Base-by-base conservation (phyloP, 2,113 vertebrate species). In the Hepsetus odoe region DNA sequence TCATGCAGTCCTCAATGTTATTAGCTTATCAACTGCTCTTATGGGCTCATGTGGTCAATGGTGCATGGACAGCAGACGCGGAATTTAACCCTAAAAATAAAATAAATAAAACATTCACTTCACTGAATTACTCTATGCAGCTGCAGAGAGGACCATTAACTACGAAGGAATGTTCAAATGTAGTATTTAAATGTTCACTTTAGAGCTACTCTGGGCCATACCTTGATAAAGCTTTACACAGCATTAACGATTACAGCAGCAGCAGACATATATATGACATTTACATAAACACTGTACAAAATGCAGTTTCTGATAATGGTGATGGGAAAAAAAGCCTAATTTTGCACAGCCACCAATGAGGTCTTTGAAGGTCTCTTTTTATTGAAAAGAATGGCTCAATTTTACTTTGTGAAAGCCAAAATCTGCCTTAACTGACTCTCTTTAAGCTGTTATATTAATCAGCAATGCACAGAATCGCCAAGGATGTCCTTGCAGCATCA, bases 371-470 rank as follows among this genome's bases (percentile, higher is more conserved):
- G 46, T 44, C n/a, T 70, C 35, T 32, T 62, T 55, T 22, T 53
- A 46, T 68, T 73, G 42, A 71, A 4, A 70, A 64, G 28, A 67
- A 30, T 30, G 20, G 35, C 20, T 49, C 30, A 5, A 16, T 56
- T 49, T 53, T 30, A 65, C 28, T 58, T 68, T 11, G 80, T 85
- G 83, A 72, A 83, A 87, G 82, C 82, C 76, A 87, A 71, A 69
- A 49, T 87, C 87, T 91, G 90, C 91, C 89, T 87, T 87, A 66
- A 87, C 89, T 90, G 91, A 91, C 90, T 82, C 86, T 91, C 91
- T 91, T 93, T 92, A 86, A 89, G 87, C 89, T 80, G 51, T 90
- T 89, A 91, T 92, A 92, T 91, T 91, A 91, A 91, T 88, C 91
- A 76, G 61, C 59, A 33, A 58, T 32, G 49, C 55, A 66, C 35